Conservation (phyloP, 1,140 invertebrate genomes). For the Diorhabda carinulata region DNA sequence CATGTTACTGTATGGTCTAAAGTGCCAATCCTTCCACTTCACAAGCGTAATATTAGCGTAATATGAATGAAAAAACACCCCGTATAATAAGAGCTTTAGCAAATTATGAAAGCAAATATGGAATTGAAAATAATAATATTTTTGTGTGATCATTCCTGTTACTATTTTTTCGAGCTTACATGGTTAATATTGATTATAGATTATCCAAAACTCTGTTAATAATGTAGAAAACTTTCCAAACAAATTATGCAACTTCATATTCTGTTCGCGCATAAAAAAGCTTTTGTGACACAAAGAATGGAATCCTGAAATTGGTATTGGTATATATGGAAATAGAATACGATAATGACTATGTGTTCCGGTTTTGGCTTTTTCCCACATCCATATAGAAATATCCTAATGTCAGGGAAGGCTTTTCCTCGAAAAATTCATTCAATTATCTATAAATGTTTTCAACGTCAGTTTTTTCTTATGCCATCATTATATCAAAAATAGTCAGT, state of each 20-base stretch:
- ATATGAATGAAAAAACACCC: too few species aligned
- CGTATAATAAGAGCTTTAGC: too few species aligned
- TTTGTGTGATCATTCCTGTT: too few species aligned
- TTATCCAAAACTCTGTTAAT: neutral
- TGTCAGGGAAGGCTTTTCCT: neutral
- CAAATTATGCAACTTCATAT: conserved; percentile 3
- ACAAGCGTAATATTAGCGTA: too few species aligned
- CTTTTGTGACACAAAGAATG: neutral
- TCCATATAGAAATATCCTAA: neutral
- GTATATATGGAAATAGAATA: neutral
- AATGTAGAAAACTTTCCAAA: neutral
- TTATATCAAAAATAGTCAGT: too few species aligned
- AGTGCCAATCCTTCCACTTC: too few species aligned
- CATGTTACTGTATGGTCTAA: too few species aligned
- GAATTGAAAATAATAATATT: too few species aligned
- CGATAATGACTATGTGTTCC: conserved; percentile 1
- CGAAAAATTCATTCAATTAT: too few species aligned
- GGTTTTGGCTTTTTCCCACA: neutral
- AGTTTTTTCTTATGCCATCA: too few species aligned
- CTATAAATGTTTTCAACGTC: too few species aligned
- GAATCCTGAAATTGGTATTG: neutral
- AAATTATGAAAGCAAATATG: too few species aligned
- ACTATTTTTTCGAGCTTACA: neutral
- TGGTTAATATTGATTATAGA: neutral
- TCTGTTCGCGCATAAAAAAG: neutral